Percentiles rank a stretch among this genome's conserved stretches.
phyloP scores from a whole-genome alignment of 2,888 invertebrate species.

The Aproaerema taeniolella region DNA sequence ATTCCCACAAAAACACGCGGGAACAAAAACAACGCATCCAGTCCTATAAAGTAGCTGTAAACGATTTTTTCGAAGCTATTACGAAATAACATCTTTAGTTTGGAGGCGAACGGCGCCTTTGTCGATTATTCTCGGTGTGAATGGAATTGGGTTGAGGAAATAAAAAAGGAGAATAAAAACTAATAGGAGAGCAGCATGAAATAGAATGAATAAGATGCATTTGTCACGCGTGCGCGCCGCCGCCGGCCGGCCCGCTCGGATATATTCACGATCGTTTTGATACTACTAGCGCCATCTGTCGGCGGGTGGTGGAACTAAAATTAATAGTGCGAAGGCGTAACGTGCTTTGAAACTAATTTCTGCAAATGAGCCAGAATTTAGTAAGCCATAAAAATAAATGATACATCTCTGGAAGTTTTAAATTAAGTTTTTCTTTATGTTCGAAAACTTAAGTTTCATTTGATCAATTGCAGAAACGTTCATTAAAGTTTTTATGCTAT shows the following conservation, averaged over 20 bases:
- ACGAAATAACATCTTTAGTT: constrained; percentile 48
- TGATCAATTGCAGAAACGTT: too few species aligned
- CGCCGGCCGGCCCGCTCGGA: neutral
- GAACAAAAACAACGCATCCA: constrained; percentile 32
- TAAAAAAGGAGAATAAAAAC: constrained; percentile 44
- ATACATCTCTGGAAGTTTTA: too few species aligned
- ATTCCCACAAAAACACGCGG: constrained; percentile 22
- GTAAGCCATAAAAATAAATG: too few species aligned
- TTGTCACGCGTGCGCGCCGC: constrained; percentile 16
- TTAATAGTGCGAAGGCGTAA: too few species aligned
- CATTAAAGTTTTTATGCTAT: too few species aligned
- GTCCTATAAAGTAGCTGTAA: constrained; percentile 45
- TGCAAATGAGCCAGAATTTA: too few species aligned
- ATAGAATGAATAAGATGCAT: constrained; percentile 23
- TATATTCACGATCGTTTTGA: too few species aligned
- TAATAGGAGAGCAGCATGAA: constrained; percentile 13
- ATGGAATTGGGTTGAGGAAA: constrained; percentile 53
- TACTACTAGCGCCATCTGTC: constrained; percentile 40
- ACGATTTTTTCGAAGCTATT: constrained; percentile 30
- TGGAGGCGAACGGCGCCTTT: constrained; percentile 48
- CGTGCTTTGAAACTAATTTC: too few species aligned
- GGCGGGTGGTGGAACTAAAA: constrained; percentile 19
- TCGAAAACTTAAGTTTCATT: too few species aligned
- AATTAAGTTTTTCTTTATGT: too few species aligned
- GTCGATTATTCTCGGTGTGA: constrained; percentile 63